phyloP scores from a whole-genome alignment of 2,797 vertebrate species.

The Microtus californicus region DNA sequence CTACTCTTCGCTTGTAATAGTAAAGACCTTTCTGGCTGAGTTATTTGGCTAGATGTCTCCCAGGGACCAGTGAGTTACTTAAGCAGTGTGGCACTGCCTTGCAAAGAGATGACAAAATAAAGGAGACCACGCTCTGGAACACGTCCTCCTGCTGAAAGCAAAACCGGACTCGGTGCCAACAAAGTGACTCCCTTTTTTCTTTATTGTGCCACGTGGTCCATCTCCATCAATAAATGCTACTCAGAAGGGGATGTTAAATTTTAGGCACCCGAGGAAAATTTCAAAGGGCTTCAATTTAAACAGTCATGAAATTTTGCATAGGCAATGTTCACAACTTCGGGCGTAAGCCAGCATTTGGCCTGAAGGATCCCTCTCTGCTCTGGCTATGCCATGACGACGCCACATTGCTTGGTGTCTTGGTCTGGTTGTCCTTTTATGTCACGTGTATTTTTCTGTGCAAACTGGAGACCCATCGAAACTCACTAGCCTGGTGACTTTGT shows the following conservation, averaged over 20 bases:
- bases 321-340: not conserved
- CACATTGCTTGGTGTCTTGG: not conserved
- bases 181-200: not conserved
- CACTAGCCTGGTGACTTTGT: not conserved
- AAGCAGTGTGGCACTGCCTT: not conserved
- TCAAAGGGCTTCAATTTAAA: not conserved
- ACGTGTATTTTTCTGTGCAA: not conserved
- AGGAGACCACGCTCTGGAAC: not conserved
- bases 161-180: not conserved
- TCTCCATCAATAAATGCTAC: not conserved
- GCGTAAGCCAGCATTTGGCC: not conserved
- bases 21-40: constrained; percentile 11
- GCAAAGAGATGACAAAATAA: constrained; percentile 7
- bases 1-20: constrained; percentile 3
- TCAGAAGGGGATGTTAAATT: constrained; percentile 50
- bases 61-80: constrained; percentile 32
- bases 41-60: not conserved
- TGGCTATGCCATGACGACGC: rapidly evolving
- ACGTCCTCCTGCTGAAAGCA: not conserved
- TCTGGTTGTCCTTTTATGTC: not conserved
- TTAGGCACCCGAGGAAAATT: not conserved
- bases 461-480: not conserved
- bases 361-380: rapidly evolving
- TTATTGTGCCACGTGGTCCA: constrained; percentile 5
- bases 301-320: not conserved